Evolutionary conservation across 2,888 invertebrate species (phyloP).

Genomic region (Dysmachus trigonus): DNA sequence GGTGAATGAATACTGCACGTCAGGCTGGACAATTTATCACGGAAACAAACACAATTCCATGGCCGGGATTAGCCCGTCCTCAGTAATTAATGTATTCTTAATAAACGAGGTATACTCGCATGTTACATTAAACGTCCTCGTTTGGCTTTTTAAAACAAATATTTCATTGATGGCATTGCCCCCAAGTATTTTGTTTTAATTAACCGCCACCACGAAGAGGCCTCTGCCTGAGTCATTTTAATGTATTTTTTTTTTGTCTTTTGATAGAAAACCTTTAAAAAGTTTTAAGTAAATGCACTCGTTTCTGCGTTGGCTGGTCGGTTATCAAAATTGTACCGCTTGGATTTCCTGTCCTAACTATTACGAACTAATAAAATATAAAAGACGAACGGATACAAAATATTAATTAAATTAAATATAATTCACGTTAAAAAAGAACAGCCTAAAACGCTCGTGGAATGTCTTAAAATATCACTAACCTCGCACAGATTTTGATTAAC

Average conservation of each 20-base stretch:
- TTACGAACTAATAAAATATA: background rate
- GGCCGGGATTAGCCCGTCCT: background rate
- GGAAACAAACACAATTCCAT: background rate
- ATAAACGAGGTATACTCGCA: background rate
- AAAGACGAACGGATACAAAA: background rate
- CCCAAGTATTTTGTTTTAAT: background rate
- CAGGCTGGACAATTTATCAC: background rate
- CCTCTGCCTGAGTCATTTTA: background rate
- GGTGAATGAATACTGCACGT: background rate
- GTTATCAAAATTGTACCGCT: background rate
- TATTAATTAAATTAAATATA: background rate
- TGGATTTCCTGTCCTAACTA: background rate
- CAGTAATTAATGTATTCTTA: background rate
- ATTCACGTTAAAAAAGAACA: background rate
- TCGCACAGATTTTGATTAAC: constrained; percentile 9
- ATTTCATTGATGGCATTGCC: background rate
- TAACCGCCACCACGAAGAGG: background rate
- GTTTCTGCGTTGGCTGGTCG: background rate
- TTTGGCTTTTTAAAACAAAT: background rate
- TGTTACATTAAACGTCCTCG: background rate
- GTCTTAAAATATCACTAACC: constrained; percentile 41
- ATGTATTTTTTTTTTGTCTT: background rate
- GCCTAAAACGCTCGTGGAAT: constrained; percentile 1
- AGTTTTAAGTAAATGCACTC: background rate
- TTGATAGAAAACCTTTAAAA: background rate